These are phyloP conservation scores for Oscheius sp. DNA, from an alignment of 2,888 invertebrate genomes.

Conservation along the genomic window DNA sequence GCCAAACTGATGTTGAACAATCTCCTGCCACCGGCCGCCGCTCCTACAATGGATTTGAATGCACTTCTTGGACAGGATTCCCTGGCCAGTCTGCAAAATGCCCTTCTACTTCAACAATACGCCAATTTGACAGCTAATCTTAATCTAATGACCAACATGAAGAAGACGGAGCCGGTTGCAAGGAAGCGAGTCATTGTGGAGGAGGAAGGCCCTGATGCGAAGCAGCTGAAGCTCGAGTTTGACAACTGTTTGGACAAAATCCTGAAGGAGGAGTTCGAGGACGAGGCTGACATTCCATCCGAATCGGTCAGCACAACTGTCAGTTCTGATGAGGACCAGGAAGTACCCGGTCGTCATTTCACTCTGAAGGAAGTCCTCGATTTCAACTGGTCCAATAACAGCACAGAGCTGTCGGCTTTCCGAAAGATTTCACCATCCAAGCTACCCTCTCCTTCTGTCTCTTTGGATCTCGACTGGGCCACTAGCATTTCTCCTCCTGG, in stretches of 20 bases:
- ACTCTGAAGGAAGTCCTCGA: conserved; percentile 17
- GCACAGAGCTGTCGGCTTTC: neutral
- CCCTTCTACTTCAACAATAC: conserved; percentile 26
- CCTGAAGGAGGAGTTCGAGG: conserved; percentile 35
- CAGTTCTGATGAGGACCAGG: conserved; percentile 21
- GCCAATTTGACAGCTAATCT: neutral
- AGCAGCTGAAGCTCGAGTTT: conserved; percentile 18
- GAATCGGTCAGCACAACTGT: neutral
- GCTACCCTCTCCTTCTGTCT: neutral
- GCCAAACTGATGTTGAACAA: conserved; percentile 28
- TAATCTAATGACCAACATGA: neutral
- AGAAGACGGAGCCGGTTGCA: neutral
- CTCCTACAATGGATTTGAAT: neutral
- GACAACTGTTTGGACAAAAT: conserved; percentile 25
- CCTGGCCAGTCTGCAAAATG: neutral
- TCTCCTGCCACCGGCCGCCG: conserved; percentile 1
- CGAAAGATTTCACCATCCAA: neutral
- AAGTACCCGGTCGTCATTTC: neutral
- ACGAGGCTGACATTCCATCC: neutral
- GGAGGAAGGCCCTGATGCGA: neutral
- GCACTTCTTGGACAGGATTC: neutral
- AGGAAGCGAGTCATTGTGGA: neutral
- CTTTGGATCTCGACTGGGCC: conserved; percentile 13
- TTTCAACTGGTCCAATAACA: neutral
- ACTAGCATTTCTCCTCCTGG: neutral